These are phyloP conservation scores for Nephotettix cincticeps DNA, from an alignment of 1,140 invertebrate genomes.

Conservation along the genomic window DNA sequence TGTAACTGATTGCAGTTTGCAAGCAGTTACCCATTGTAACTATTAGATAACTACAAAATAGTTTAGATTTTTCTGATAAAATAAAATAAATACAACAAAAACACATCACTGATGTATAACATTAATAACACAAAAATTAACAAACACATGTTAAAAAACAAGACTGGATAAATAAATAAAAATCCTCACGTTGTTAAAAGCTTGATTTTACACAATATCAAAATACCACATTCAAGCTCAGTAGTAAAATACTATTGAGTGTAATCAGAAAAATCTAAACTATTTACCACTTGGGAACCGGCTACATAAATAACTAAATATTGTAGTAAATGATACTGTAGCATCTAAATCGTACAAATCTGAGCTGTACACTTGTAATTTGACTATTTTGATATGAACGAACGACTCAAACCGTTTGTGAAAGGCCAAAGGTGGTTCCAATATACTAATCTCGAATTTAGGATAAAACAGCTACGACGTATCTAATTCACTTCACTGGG, in stretches of 20 bases:
- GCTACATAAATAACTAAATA: neutral
- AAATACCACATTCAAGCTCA: neutral
- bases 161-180: neutral
- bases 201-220: neutral
- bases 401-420: neutral
- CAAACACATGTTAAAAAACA: neutral
- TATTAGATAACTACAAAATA: neutral
- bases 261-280: slow-evolving; percentile 10
- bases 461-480: neutral
- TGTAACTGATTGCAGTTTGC: neutral
- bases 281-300: neutral
- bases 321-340: neutral
- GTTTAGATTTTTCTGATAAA: slow-evolving; percentile 11
- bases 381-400: slow-evolving; percentile 11
- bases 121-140: neutral
- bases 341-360: neutral
- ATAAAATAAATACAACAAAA: neutral
- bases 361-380: neutral
- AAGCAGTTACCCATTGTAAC: neutral
- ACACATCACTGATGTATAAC: neutral
- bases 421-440: slow-evolving; percentile 16
- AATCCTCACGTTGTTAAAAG: neutral
- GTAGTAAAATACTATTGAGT: neutral
- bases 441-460: neutral
- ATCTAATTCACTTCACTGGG: neutral